Conservation (phyloP, 2,113 vertebrate genomes). For the Scolopax mira region DNA sequence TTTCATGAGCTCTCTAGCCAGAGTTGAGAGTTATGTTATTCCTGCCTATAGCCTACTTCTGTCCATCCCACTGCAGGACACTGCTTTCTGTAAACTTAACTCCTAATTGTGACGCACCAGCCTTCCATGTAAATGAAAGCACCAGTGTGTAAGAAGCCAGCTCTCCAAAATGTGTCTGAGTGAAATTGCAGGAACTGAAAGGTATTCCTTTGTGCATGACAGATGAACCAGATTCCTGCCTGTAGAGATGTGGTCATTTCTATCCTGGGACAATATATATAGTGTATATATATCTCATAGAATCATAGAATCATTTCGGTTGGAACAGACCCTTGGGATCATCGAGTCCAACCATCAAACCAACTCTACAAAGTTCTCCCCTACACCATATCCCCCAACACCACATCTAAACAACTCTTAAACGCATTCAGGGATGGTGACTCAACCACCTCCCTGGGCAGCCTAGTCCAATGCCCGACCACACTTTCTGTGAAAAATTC, state of each 20-base stretch:
- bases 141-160: background rate
- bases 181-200: background rate
- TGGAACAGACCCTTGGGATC: too few species aligned
- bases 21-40: background rate
- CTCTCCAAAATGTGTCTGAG: background rate
- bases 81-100: background rate
- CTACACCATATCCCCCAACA: too few species aligned
- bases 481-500: too few species aligned
- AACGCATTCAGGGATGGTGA: too few species aligned
- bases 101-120: fast-evolving
- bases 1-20: background rate
- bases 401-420: too few species aligned
- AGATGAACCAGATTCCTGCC: background rate
- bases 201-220: background rate
- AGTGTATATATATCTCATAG: too few species aligned
- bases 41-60: background rate
- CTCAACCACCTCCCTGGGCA: too few species aligned
- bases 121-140: background rate
- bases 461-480: too few species aligned
- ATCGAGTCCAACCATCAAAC: too few species aligned
- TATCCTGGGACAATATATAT: background rate
- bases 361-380: too few species aligned
- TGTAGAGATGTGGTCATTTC: background rate
- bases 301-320: too few species aligned
- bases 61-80: background rate